A percentile compares a stretch with the other conserved stretches of the same genome.
Conservation (phyloP, 2,797 vertebrate genomes). For the Brachymystax lenok region DNA sequence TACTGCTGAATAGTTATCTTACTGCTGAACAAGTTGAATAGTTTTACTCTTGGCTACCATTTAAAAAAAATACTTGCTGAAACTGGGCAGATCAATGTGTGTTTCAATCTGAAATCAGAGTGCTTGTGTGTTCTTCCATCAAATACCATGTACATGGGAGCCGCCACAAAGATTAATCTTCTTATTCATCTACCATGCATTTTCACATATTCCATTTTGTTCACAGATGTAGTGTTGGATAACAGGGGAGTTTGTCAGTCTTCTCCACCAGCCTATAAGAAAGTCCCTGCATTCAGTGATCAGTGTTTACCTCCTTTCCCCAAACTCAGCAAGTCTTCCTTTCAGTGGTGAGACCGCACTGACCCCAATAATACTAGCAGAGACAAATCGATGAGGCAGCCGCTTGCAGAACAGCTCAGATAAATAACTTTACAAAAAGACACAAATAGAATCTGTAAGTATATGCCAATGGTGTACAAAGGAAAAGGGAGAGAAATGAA, state of each 20-base stretch:
- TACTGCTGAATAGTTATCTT: slow-evolving; percentile 47
- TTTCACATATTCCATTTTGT: not conserved
- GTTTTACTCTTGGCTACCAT: slow-evolving; percentile 29
- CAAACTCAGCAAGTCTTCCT: slow-evolving; percentile 15
- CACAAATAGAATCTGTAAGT: slow-evolving; percentile 40
- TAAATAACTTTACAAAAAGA: slow-evolving; percentile 53
- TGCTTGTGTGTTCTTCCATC: slow-evolving; percentile 8
- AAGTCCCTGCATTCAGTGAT: not conserved
- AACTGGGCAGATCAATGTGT: slow-evolving; percentile 2
- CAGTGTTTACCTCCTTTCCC: not conserved
- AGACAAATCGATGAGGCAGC: slow-evolving; percentile 51
- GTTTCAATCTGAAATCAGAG: slow-evolving; percentile 24
- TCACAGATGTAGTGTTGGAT: not conserved
- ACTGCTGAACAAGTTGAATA: slow-evolving; percentile 32
- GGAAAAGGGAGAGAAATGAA: slow-evolving; percentile 27
- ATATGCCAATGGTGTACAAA: slow-evolving; percentile 13
- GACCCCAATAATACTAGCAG: slow-evolving; percentile 57
- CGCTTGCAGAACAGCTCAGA: slow-evolving; percentile 54
- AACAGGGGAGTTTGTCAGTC: not conserved
- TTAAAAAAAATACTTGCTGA: not conserved
- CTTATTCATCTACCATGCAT: not conserved
- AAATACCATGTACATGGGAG: not conserved
- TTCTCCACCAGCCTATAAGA: not conserved
- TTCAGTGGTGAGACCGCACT: slow-evolving; percentile 19
- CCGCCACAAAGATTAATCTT: not conserved